Base-by-base conservation (phyloP, 30 jellyfish, hydroid and myxozoan species). In the Aurelia aurita region DNA sequence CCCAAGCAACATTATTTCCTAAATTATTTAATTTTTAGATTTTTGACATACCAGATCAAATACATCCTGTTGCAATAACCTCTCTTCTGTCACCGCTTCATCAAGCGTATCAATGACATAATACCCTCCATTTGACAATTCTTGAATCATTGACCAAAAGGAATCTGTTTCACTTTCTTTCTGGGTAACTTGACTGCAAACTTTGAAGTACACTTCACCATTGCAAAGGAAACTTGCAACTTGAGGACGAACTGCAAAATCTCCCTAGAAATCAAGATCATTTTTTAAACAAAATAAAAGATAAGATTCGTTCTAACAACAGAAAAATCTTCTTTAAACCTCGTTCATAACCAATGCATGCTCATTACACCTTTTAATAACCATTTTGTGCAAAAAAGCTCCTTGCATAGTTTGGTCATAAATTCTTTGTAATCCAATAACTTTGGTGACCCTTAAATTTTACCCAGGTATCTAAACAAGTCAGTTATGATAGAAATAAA, bases 41-140 rank as follows among this genome's bases (percentile, higher is more conserved):
- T 3, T 20, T 7, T 16, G n/a, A 86, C 97, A 13, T 26, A 89
- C 97, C 95, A 84, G 39, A 62, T 78, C 83, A 69, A 90, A 90
- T 2, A 68, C 34, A 3, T 35, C 79, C 47, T 29, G 74, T 26
- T 84, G 85, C 23, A 67, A 1, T 43, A 90, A 74, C 43, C 90
- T 77, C 74, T 68, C 84, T 25, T 90, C 97, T 34, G 97, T 66
- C 39, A 90, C 97, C 22, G 97, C 92, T 58, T 90, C 96, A 57
- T 84, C 97, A 67, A 58, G 62, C 3, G 72, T 10, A 68, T 84
- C 95, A 54, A 90, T 51, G 2, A 83, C 97, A 84, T 82, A 90
- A 13, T 73, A 34, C 46, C 97, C 97, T 21, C 44, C 85, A 8
- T 84, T 64, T 22, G 97, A 76, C 35, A 90, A 21, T 63, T 5